Percentiles rank a stretch among this genome's conserved stretches.
Evolutionary conservation across 1,140 invertebrate species (phyloP).

Genomic region (Piezodorus guildinii): DNA sequence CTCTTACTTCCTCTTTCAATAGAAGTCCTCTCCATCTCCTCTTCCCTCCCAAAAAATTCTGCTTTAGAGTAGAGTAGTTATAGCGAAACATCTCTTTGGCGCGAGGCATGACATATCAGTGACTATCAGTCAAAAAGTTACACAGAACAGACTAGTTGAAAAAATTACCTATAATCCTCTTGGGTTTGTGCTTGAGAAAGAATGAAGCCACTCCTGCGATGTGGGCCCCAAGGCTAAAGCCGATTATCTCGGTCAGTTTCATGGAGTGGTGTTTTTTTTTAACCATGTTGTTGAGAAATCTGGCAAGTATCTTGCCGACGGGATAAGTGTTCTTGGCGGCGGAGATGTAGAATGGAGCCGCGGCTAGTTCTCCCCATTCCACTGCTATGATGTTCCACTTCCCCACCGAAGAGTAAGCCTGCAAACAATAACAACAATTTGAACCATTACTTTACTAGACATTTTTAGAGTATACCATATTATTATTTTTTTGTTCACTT

Average conservation of each 20-base stretch:
- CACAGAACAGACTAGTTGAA: too few relatives aligned
- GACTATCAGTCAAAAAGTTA: too few relatives aligned
- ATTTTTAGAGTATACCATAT: too few relatives aligned
- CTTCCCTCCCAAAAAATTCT: too few relatives aligned
- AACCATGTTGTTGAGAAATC: constrained; percentile 28
- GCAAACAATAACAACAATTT: too few relatives aligned
- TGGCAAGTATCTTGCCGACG: constrained; percentile 19
- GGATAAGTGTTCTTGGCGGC: constrained; percentile 28
- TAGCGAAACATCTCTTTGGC: too few relatives aligned
- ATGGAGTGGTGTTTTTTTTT: constrained; percentile 22
- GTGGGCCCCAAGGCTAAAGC: constrained; percentile 33
- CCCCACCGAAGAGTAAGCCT: constrained; percentile 37
- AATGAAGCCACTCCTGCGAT: constrained; percentile 32
- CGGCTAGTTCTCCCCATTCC: constrained; percentile 47
- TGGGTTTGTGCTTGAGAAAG: constrained; percentile 30
- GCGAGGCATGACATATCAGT: too few relatives aligned
- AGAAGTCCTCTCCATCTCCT: too few relatives aligned
- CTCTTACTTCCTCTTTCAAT: too few relatives aligned
- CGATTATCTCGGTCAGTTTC: constrained; percentile 29
- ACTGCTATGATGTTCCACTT: constrained; percentile 51
- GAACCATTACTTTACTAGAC: too few relatives aligned
- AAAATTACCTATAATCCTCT: constrained; percentile 30
- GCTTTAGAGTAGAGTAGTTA: too few relatives aligned
- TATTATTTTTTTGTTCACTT: too few relatives aligned
- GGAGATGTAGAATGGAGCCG: constrained; percentile 29